Conservation (phyloP, 2,888 invertebrate genomes). For the Ophion ellenae region DNA sequence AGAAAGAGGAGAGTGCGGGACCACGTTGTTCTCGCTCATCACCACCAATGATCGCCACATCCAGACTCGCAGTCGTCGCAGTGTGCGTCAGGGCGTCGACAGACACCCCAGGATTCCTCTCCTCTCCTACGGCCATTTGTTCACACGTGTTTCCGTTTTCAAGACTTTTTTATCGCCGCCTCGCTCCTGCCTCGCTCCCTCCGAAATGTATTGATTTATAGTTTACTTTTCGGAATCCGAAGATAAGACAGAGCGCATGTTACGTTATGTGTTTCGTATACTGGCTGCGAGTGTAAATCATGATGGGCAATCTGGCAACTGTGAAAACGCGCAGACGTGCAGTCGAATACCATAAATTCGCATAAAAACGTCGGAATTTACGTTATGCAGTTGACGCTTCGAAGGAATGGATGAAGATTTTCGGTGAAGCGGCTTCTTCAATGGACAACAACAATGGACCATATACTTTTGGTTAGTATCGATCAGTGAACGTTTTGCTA, state of each 20-base stretch:
- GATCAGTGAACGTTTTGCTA: neutral
- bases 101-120: constrained; percentile 39
- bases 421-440: neutral
- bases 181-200: constrained; percentile 66
- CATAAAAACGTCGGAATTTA: constrained; percentile 21
- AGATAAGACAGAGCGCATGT: constrained; percentile 42
- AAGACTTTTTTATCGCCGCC: constrained; percentile 60
- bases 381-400: constrained; percentile 25
- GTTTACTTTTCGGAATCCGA: constrained; percentile 72
- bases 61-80: constrained; percentile 28
- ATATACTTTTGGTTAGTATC: neutral
- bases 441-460: neutral
- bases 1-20: constrained; percentile 18
- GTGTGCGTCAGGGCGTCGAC: constrained; percentile 34
- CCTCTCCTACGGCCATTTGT: constrained; percentile 70
- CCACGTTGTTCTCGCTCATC: constrained; percentile 56
- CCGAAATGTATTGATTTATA: constrained; percentile 75
- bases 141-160: constrained; percentile 73
- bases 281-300: constrained; percentile 52
- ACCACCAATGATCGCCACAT: constrained; percentile 42
- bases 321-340: constrained; percentile 56
- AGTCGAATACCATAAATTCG: constrained; percentile 35
- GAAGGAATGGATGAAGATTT: neutral
- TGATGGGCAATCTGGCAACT: constrained; percentile 46
- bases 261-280: constrained; percentile 36